Evolutionary conservation across 2,888 invertebrate genomes (phyloP).

Genomic region (Napeogenes sylphis): DNA sequence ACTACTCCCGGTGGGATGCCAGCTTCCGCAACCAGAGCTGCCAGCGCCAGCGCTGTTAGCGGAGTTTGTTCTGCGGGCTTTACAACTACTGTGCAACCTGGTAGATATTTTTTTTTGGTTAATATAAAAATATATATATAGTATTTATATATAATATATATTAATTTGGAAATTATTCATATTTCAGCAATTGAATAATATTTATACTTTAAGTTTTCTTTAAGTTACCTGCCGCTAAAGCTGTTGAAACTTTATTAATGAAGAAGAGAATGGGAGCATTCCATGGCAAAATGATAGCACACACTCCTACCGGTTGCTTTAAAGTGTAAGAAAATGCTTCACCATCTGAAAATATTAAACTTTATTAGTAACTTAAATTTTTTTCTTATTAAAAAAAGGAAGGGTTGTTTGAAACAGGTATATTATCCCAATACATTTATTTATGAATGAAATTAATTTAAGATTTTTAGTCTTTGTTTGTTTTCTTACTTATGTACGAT

Average conservation of each 20-base stretch:
- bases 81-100: constrained; percentile 87
- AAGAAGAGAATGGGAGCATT: constrained; percentile 93
- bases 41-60: constrained; percentile 89
- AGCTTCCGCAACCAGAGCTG: constrained; percentile 87
- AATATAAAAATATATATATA: no score
- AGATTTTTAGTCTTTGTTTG: no score
- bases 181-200: no score
- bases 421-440: no score
- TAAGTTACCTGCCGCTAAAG: constrained; percentile 71
- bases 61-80: constrained; percentile 98
- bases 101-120: no score
- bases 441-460: no score
- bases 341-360: constrained; percentile 74
- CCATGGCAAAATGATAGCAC: constrained; percentile 94
- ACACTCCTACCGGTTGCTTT: constrained; percentile 80
- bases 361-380: not conserved
- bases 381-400: not conserved
- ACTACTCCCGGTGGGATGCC: constrained; percentile 94
- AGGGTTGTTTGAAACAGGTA: no score
- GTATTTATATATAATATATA: not conserved
- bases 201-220: no score
- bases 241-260: constrained; percentile 90
- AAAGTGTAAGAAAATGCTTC: constrained; percentile 83
- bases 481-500: no score
- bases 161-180: not conserved